phyloP scores from a whole-genome alignment of 1,140 invertebrate genomes.

The Drosophila watanabei region DNA sequence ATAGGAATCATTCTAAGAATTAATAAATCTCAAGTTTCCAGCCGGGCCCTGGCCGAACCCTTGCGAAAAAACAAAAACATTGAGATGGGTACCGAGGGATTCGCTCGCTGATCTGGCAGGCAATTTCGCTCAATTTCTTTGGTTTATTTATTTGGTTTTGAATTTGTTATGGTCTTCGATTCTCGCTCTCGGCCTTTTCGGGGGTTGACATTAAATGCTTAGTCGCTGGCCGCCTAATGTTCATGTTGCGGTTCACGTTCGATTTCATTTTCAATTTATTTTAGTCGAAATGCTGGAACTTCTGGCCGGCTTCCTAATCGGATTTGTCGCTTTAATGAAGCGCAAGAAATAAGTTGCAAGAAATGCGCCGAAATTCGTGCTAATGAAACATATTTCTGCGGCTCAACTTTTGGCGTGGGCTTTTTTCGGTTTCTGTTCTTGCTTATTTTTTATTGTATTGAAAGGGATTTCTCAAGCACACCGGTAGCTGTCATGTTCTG shows the following conservation, averaged over 20 bases:
- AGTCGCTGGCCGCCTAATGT: constrained; percentile 81
- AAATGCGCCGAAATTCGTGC: constrained; percentile 80
- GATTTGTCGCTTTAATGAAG: constrained; percentile 83
- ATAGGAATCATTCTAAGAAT: constrained; percentile 74
- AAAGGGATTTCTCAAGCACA: constrained; percentile 51
- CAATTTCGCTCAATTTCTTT: constrained; percentile 70
- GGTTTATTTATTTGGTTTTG: constrained; percentile 40
- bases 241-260: constrained; percentile 82
- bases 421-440: constrained; percentile 12
- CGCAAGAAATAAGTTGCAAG: constrained; percentile 75
- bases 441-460: neutral
- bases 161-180: constrained; percentile 32
- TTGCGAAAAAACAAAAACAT: constrained; percentile 45
- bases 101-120: constrained; percentile 58
- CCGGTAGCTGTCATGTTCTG: constrained; percentile 83
- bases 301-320: constrained; percentile 59
- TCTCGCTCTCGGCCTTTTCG: constrained; percentile 2
- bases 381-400: constrained; percentile 68
- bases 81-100: constrained; percentile 70
- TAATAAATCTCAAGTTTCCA: constrained; percentile 82
- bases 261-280: constrained; percentile 82
- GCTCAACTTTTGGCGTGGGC: constrained; percentile 33
- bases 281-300: constrained; percentile 35
- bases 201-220: constrained; percentile 77
- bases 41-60: constrained; percentile 22